Evolutionary conservation across 1,140 invertebrate species (phyloP).

Genomic region (Drosophila pandora): DNA sequence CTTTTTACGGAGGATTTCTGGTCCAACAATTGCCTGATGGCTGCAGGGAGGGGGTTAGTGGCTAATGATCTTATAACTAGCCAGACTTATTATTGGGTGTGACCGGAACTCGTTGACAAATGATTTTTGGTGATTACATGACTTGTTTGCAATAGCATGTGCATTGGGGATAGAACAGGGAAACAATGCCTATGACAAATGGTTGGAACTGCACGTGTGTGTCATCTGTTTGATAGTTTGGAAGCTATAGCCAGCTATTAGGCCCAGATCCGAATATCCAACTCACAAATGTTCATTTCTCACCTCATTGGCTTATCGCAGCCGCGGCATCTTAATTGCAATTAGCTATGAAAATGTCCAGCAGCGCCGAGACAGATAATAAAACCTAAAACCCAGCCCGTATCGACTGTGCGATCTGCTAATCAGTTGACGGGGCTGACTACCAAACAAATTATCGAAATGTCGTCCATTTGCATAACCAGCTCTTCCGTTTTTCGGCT

Average conservation of each 20-base stretch:
- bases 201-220: conserved; percentile 1
- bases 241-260: neutral
- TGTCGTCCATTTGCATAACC: conserved; percentile 65
- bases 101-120: conserved; percentile 34
- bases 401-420: conserved; percentile 64
- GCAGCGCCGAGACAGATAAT: conserved; percentile 9
- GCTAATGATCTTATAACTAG: conserved; percentile 55
- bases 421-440: conserved; percentile 62
- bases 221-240: neutral
- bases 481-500: conserved; percentile 30
- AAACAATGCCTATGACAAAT: neutral
- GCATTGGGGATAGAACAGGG: neutral
- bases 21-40: conserved; percentile 46
- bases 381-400: conserved; percentile 47
- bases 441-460: conserved; percentile 72
- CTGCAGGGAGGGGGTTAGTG: neutral
- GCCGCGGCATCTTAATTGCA: conserved; percentile 71
- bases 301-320: conserved; percentile 65
- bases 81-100: conserved; percentile 29
- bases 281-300: conserved; percentile 62
- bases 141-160: conserved; percentile 4
- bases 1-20: conserved; percentile 72
- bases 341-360: conserved; percentile 74
- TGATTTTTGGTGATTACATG: conserved; percentile 15
- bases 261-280: neutral